Evolutionary conservation across 1,140 invertebrate genomes (phyloP).

Genomic region (Lerema accius): DNA sequence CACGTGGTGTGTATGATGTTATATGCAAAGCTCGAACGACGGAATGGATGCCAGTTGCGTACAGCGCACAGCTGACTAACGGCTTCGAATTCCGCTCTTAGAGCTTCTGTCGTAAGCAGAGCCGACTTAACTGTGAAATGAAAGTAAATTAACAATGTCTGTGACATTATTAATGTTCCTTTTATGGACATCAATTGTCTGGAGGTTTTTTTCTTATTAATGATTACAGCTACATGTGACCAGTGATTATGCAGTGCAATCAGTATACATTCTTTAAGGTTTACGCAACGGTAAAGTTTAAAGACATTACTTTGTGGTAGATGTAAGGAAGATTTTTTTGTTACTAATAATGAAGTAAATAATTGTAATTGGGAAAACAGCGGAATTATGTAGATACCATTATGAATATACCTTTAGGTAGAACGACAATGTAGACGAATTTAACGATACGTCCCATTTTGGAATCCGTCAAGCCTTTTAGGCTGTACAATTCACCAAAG

Average conservation of each 20-base stretch:
- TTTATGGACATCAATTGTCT: conserved; percentile 31
- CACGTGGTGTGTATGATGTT: conserved; percentile 10
- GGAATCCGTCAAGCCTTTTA: too few species aligned
- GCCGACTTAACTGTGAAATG: conserved; percentile 32
- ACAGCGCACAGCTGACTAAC: conserved; percentile 24
- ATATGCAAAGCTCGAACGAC: conserved; percentile 26
- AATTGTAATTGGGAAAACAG: too few species aligned
- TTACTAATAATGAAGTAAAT: too few species aligned
- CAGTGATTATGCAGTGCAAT: too few species aligned
- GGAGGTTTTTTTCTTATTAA: not conserved
- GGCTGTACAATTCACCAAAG: too few species aligned
- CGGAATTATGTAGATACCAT: too few species aligned
- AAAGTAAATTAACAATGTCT: conserved; percentile 33
- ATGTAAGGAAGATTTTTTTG: too few species aligned
- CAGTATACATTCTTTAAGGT: not conserved
- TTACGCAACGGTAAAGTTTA: not conserved
- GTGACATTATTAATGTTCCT: conserved; percentile 28
- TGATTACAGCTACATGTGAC: not conserved
- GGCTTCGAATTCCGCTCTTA: conserved; percentile 31
- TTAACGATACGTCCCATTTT: too few species aligned
- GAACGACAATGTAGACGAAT: too few species aligned
- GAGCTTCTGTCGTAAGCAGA: conserved; percentile 28
- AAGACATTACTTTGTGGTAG: too few species aligned
- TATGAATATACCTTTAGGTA: too few species aligned
- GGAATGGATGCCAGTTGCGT: conserved; percentile 23